Conservation (phyloP, 2,113 vertebrate species). For the Amphiprion ocellaris region DNA sequence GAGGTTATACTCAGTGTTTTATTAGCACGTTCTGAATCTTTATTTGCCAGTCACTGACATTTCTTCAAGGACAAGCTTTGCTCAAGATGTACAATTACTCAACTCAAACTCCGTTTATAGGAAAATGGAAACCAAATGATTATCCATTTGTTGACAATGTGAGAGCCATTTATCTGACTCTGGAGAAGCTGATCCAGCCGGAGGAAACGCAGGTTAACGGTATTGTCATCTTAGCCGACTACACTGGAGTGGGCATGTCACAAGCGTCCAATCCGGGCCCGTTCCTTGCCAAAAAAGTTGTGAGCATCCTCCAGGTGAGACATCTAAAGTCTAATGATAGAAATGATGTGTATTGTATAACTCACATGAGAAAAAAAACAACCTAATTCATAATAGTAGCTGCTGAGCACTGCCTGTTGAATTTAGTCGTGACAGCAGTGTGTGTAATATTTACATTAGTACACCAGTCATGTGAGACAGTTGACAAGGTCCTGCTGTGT, state of each 20-base stretch:
- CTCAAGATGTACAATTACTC: not conserved
- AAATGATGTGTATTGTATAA: not conserved
- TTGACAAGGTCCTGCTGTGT: constrained; percentile 15
- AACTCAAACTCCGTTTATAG: constrained; percentile 77
- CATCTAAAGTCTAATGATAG: fast-evolving
- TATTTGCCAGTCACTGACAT: not conserved
- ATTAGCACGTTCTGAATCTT: not conserved
- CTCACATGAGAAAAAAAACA: not conserved
- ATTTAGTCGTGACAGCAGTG: constrained; percentile 5
- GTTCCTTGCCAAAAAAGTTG: constrained; percentile 98
- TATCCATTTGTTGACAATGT: constrained; percentile 98
- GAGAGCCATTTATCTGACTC: constrained; percentile 94
- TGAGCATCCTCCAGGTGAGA: constrained; percentile 97
- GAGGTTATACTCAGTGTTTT: not conserved
- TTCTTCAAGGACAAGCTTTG: not conserved
- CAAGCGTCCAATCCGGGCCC: constrained; percentile 98
- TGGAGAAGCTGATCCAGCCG: constrained; percentile 98
- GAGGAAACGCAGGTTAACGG: constrained; percentile 99
- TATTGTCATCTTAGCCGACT: constrained; percentile 97
- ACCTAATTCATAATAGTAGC: not conserved
- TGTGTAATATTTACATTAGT: constrained; percentile 18
- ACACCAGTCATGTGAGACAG: constrained; percentile 24
- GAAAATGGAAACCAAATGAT: constrained; percentile 95
- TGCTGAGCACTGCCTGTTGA: not conserved
- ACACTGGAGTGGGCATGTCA: constrained; percentile 96